Percentiles rank a stretch among this genome's conserved stretches.
Conservation (phyloP, 2,888 invertebrate species). For the Oxytorus armatus region DNA sequence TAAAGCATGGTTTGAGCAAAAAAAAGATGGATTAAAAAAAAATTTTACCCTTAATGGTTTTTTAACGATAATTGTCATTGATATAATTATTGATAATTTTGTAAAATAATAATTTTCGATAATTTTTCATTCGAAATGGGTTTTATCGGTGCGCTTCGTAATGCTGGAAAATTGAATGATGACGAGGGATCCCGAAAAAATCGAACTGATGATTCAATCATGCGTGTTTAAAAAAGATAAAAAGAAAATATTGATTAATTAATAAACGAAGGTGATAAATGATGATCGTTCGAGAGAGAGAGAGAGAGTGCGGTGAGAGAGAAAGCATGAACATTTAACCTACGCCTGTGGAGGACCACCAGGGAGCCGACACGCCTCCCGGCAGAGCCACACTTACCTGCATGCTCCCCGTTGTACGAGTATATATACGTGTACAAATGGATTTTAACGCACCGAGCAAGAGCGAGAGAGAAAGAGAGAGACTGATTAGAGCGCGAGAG, state of each 20-base stretch:
- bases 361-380: constrained; percentile 82
- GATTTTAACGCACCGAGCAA: constrained; percentile 72
- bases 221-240: neutral
- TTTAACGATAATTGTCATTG: too few species aligned
- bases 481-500: constrained; percentile 59
- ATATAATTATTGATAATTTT: too few species aligned
- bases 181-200: neutral
- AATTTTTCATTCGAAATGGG: too few species aligned
- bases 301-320: constrained; percentile 2
- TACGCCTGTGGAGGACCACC: constrained; percentile 80
- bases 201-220: constrained; percentile 30
- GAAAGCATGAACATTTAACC: constrained; percentile 38
- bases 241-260: constrained; percentile 28
- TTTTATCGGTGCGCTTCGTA: too few species aligned
- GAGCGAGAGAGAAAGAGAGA: constrained; percentile 54
- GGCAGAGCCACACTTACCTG: constrained; percentile 74
- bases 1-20: too few species aligned
- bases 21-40: too few species aligned
- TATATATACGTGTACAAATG: constrained; percentile 72
- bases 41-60: too few species aligned
- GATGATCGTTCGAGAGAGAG: constrained; percentile 3
- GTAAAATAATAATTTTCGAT: too few species aligned
- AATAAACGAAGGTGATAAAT: constrained; percentile 20
- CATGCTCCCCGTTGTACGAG: constrained; percentile 67
- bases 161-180: neutral